A percentile compares a stretch with the other conserved stretches of the same genome.
phyloP scores from a whole-genome alignment of 2,888 invertebrate genomes.

The Stenchaetothrips biformis region DNA sequence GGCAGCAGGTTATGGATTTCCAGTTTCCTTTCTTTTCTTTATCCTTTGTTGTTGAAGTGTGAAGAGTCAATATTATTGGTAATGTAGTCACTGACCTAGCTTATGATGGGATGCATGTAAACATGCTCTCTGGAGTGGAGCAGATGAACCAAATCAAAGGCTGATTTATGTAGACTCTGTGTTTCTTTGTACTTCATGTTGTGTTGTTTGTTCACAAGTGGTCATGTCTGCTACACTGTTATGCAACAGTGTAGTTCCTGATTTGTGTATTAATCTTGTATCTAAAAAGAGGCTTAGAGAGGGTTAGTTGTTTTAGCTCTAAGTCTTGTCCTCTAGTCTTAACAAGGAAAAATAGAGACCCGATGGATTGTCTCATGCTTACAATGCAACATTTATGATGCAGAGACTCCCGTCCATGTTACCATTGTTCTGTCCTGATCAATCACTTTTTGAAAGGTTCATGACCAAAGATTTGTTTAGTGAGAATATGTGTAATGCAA shows the following conservation, averaged over 20 bases:
- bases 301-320: not conserved
- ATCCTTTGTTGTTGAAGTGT: not conserved
- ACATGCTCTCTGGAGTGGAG: conserved; percentile 14
- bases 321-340: conserved; percentile 18
- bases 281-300: conserved; percentile 3
- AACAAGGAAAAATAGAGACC: conserved; percentile 16
- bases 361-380: conserved; percentile 10
- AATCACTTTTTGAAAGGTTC: not conserved
- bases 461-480: conserved; percentile 18
- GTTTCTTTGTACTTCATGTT: conserved; percentile 23
- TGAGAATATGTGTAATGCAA: not conserved
- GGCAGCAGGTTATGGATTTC: not conserved
- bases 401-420: conserved; percentile 18
- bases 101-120: not conserved
- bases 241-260: conserved; percentile 2
- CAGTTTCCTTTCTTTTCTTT: not conserved
- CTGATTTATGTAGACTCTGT: conserved; percentile 23
- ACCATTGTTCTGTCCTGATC: conserved; percentile 18
- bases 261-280: conserved; percentile 13
- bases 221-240: conserved; percentile 9
- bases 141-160: conserved; percentile 23
- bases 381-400: not conserved
- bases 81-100: conserved; percentile 11
- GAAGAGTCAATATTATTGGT: conserved; percentile 12
- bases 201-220: conserved; percentile 23